Conservation (phyloP, 2,797 vertebrate species). For the Karalla daura region DNA sequence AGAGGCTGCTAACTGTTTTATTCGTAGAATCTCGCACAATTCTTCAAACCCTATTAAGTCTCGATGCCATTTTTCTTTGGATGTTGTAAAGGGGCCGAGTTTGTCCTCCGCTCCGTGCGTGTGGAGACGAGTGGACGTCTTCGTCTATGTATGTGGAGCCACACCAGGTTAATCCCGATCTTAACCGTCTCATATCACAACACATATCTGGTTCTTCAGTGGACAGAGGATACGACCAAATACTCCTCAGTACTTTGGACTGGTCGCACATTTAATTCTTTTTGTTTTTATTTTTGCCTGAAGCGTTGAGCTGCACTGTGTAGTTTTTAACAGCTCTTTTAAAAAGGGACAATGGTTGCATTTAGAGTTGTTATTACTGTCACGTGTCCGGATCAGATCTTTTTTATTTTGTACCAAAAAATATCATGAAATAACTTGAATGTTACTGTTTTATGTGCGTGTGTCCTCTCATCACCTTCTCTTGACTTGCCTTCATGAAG, state of each 20-base stretch:
- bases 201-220: constrained; percentile 26
- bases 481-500: not conserved
- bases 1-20: constrained; percentile 80
- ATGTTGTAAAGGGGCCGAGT: constrained; percentile 12
- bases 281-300: constrained; percentile 42
- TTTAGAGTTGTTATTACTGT: not conserved
- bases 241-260: constrained; percentile 28
- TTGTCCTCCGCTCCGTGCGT: constrained; percentile 30
- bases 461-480: not conserved
- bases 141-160: constrained; percentile 24
- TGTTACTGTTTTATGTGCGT: constrained; percentile 1
- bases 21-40: constrained; percentile 72
- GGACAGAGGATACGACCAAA: constrained; percentile 32
- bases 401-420: constrained; percentile 14
- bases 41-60: constrained; percentile 35
- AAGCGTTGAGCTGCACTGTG: constrained; percentile 54
- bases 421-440: constrained; percentile 7
- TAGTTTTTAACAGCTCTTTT: constrained; percentile 12
- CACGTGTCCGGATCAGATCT: not conserved
- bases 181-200: not conserved
- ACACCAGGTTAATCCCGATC: constrained; percentile 1
- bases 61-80: constrained; percentile 57
- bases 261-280: too few relatives aligned
- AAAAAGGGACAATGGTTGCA: constrained; percentile 1
- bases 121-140: constrained; percentile 24